These are phyloP conservation scores for Pomacea canaliculata DNA, from an alignment of 2,888 invertebrate genomes.

Conservation along the genomic window DNA sequence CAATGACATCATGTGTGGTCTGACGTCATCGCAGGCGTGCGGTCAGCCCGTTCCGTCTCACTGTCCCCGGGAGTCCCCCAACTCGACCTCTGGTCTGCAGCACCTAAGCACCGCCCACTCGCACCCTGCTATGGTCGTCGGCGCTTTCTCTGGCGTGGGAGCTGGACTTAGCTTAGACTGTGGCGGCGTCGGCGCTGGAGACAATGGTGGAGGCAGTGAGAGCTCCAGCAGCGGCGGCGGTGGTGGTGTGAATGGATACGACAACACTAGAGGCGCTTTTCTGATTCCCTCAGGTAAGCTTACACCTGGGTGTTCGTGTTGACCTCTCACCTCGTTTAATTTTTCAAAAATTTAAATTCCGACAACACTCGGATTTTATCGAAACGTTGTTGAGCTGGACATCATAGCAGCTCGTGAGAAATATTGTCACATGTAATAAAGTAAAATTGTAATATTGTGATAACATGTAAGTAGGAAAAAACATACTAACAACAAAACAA, in stretches of 20 bases:
- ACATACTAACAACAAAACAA: too few species aligned
- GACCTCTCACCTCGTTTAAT: background rate
- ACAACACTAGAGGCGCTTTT: constrained; percentile 10
- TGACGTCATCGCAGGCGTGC: background rate
- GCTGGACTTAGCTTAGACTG: background rate
- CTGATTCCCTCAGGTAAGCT: constrained; percentile 22
- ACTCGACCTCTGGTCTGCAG: too few species aligned
- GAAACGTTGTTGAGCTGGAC: too few species aligned
- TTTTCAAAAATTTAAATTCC: background rate
- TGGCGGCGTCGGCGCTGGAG: background rate
- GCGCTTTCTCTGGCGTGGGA: constrained; percentile 2
- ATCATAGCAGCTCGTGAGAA: too few species aligned
- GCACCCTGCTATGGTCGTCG: background rate
- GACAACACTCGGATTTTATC: too few species aligned
- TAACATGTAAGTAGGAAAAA: too few species aligned
- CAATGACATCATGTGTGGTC: background rate
- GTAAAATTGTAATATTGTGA: too few species aligned
- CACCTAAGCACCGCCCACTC: constrained; percentile 1
- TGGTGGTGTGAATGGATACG: background rate
- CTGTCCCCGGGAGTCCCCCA: background rate
- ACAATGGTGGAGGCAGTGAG: background rate
- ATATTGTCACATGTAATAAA: too few species aligned
- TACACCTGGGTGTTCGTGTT: background rate
- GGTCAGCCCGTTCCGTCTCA: background rate
- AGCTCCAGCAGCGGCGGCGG: background rate